These are phyloP conservation scores for Ormia ochracea DNA, from an alignment of 2,888 invertebrate species.

Conservation along the genomic window DNA sequence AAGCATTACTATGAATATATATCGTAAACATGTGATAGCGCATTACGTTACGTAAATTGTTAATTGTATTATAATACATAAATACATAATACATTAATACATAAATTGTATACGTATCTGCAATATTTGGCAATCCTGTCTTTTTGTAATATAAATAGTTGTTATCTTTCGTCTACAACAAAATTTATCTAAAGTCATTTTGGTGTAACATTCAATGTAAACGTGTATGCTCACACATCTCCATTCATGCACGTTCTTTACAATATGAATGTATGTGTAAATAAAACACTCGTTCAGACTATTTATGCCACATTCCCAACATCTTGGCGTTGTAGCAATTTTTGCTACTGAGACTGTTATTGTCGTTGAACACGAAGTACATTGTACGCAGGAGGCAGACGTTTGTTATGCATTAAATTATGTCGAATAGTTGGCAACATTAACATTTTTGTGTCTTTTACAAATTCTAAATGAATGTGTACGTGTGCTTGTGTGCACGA, in stretches of 20 bases:
- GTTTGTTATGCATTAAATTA: constrained; percentile 43
- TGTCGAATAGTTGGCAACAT: constrained; percentile 54
- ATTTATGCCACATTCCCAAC: constrained; percentile 23
- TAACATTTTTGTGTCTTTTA: constrained; percentile 21
- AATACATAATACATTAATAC: too few relatives aligned
- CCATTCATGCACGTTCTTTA: background rate
- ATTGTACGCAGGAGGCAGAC: constrained; percentile 2
- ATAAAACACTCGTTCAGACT: background rate
- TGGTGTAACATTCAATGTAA: background rate
- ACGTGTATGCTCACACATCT: too few relatives aligned
- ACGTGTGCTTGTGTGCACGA: background rate
- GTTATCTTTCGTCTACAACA: background rate
- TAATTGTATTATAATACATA: too few relatives aligned
- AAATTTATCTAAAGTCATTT: constrained; percentile 5
- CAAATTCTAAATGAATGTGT: background rate
- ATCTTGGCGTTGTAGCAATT: background rate
- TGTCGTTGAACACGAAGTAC: background rate
- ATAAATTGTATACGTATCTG: background rate
- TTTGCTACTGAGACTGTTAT: background rate
- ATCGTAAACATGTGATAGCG: too few relatives aligned
- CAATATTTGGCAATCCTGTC: background rate
- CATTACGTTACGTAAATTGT: too few relatives aligned
- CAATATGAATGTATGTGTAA: background rate
- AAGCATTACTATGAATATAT: too few relatives aligned
- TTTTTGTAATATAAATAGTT: background rate